A percentile compares a stretch with the other conserved stretches of the same genome.
Conservation (phyloP, 1,140 invertebrate genomes). For the Cyrtorhinus lividipennis region DNA sequence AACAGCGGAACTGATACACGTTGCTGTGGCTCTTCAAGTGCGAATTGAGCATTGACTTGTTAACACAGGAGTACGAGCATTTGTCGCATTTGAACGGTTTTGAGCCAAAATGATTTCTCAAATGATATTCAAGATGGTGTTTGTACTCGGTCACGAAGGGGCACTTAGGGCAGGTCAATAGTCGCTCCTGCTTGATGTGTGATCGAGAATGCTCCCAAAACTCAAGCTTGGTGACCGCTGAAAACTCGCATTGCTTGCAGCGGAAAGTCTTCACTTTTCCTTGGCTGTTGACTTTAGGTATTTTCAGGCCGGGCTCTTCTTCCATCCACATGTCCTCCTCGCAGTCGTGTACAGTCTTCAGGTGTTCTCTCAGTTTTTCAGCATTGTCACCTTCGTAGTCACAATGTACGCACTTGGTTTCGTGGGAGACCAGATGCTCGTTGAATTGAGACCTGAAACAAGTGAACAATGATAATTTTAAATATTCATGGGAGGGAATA, state of each 20-base stretch:
- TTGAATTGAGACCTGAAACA: conserved; percentile 23
- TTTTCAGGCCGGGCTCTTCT: conserved; percentile 46
- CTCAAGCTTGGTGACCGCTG: conserved; percentile 71
- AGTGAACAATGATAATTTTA: too few relatives aligned
- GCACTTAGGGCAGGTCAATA: conserved; percentile 80
- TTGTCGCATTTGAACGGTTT: conserved; percentile 95
- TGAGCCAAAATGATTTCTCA: conserved; percentile 85
- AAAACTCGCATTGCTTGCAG: conserved; percentile 83
- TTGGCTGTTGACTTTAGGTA: conserved; percentile 61
- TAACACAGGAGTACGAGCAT: conserved; percentile 88
- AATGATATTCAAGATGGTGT: conserved; percentile 95
- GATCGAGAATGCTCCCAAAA: conserved; percentile 83
- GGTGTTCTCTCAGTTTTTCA: conserved; percentile 20
- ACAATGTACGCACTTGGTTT: conserved; percentile 22
- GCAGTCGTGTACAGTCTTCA: conserved; percentile 20
- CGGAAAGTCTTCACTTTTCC: conserved; percentile 75
- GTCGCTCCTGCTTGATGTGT: conserved; percentile 88
- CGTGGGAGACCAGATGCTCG: conserved; percentile 22
- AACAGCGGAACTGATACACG: conserved; percentile 89
- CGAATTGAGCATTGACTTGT: conserved; percentile 98
- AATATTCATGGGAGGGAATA: neutral
- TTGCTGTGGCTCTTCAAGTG: conserved; percentile 97
- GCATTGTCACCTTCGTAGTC: conserved; percentile 22
- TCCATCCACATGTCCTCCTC: conserved; percentile 34
- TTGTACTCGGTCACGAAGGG: conserved; percentile 98